These are phyloP conservation scores for Polymixis flavicincta DNA, from an alignment of 2,888 invertebrate species.

Conservation along the genomic window DNA sequence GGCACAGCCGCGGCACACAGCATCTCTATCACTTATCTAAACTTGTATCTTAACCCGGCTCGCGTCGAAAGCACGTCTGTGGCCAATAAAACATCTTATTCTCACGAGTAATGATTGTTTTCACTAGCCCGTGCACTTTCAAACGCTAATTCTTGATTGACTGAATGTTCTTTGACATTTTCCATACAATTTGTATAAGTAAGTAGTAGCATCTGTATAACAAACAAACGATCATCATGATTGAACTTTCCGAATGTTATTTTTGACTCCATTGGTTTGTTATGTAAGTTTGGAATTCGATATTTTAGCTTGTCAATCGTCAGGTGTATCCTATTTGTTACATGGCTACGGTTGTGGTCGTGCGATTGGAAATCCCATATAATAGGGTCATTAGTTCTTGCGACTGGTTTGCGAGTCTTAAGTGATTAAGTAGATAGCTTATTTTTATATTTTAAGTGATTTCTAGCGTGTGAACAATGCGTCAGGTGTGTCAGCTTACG, in stretches of 20 bases:
- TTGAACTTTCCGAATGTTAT: slow-evolving; percentile 47
- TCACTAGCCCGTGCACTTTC: slow-evolving; percentile 46
- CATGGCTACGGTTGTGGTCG: slow-evolving; percentile 26
- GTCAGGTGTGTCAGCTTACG: slow-evolving; percentile 20
- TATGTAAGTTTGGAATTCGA: slow-evolving; percentile 52
- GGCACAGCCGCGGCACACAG: slow-evolving; percentile 30
- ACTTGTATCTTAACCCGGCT: slow-evolving; percentile 55
- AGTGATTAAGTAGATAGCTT: slow-evolving; percentile 32
- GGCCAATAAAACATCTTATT: slow-evolving; percentile 50
- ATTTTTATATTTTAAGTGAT: slow-evolving; percentile 38
- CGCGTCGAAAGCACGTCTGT: slow-evolving; percentile 45
- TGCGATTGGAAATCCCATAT: slow-evolving; percentile 43
- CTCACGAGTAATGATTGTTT: slow-evolving; percentile 57
- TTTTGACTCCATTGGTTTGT: slow-evolving; percentile 30
- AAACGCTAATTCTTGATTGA: slow-evolving; percentile 46
- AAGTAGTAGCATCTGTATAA: slow-evolving; percentile 30
- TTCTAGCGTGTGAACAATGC: slow-evolving; percentile 31
- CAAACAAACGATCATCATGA: slow-evolving; percentile 44
- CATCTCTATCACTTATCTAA: slow-evolving; percentile 49
- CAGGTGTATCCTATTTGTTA: slow-evolving; percentile 56
- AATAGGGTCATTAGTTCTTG: slow-evolving; percentile 53
- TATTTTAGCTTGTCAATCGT: slow-evolving; percentile 53
- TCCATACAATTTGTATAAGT: slow-evolving; percentile 46
- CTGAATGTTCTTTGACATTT: slow-evolving; percentile 55
- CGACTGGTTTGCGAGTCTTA: slow-evolving; percentile 31